A percentile compares a stretch with the other conserved stretches of the same genome.
Conservation (phyloP, 2,797 vertebrate species). For the Takifugu ocellatus region DNA sequence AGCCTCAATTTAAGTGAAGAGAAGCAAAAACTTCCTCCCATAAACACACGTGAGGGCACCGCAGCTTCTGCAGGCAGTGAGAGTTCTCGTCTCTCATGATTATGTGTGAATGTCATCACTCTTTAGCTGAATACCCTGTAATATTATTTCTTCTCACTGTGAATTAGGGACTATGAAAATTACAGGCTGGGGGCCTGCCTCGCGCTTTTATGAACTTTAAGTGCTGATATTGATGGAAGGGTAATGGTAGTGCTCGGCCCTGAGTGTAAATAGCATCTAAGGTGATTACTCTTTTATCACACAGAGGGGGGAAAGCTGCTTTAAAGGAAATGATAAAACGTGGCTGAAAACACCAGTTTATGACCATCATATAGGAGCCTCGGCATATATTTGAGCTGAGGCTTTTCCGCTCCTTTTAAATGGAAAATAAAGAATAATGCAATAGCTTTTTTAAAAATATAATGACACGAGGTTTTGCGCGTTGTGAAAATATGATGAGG, state of each 20-base stretch:
- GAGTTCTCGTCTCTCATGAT: conserved; percentile 70
- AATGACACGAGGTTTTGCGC: too few species aligned
- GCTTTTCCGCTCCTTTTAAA: neutral
- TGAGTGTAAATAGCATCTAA: conserved; percentile 76
- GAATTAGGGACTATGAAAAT: conserved; percentile 76
- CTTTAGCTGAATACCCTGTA: conserved; percentile 70
- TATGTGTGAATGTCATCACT: conserved; percentile 70
- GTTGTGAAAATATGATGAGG: too few species aligned
- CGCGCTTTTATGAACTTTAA: conserved; percentile 71
- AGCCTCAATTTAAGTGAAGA: conserved; percentile 17
- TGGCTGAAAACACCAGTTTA: conserved; percentile 18
- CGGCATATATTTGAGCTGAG: neutral
- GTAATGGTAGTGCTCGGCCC: conserved; percentile 74
- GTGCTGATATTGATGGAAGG: conserved; percentile 77
- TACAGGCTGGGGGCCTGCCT: conserved; percentile 69
- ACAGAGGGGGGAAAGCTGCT: conserved; percentile 35
- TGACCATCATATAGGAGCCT: neutral
- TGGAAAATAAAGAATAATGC: neutral
- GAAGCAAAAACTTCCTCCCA: conserved; percentile 32
- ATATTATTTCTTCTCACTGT: conserved; percentile 74
- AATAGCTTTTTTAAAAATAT: too few species aligned
- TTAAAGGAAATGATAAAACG: conserved; percentile 24
- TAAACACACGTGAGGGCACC: conserved; percentile 42
- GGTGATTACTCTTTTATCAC: conserved; percentile 67
- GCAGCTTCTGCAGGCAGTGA: conserved; percentile 56